Conservation (phyloP, 1,140 invertebrate genomes). For the Neotoxoptera formosana region DNA sequence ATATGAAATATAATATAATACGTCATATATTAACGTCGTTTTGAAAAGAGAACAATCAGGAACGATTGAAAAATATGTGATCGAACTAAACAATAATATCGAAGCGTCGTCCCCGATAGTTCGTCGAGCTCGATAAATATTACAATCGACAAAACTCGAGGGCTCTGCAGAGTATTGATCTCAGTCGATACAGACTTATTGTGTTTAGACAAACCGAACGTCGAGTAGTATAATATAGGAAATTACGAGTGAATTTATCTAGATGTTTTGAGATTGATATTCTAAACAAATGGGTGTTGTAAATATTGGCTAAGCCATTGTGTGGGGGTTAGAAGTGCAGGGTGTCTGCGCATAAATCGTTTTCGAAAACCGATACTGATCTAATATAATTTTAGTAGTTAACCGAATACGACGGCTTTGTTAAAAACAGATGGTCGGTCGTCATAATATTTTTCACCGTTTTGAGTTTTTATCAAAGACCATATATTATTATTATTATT, state of each 20-base stretch:
- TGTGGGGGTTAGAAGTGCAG: not conserved
- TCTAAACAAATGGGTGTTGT: not conserved
- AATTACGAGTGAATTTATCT: not conserved
- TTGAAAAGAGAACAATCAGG: not conserved
- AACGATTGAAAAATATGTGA: not conserved
- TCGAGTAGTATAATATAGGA: no score
- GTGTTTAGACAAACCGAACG: not conserved
- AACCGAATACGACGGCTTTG: not conserved
- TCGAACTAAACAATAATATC: not conserved
- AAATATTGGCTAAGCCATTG: not conserved
- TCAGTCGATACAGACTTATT: not conserved
- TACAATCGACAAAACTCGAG: not conserved
- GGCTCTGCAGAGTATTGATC: not conserved
- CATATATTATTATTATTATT: no score
- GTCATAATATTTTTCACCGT: not conserved
- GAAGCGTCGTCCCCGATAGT: not conserved
- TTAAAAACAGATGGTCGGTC: not conserved
- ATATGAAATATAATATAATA: not conserved
- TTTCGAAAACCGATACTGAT: not conserved
- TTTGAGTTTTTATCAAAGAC: not conserved
- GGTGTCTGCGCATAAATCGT: not conserved
- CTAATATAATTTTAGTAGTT: not conserved
- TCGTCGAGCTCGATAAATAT: not conserved
- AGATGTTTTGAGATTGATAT: not conserved
- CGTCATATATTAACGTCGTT: not conserved